Conservation (phyloP, 2,888 invertebrate genomes). For the Pristionchus arcanus region DNA sequence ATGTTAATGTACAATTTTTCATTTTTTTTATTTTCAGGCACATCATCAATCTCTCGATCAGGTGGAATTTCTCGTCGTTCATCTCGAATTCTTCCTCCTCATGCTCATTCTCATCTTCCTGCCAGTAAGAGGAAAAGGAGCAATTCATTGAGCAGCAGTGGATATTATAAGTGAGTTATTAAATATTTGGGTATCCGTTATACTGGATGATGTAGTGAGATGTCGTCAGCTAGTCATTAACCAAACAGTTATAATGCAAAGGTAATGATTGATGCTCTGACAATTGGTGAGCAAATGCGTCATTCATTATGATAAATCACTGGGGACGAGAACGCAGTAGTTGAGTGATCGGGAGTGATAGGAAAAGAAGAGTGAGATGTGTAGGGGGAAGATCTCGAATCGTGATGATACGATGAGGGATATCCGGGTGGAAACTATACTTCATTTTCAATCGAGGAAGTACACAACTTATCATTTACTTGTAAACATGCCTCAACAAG, state of each 20-base stretch:
- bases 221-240: too few relatives aligned
- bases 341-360: too few relatives aligned
- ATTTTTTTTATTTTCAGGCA: not conserved
- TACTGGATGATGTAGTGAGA: too few relatives aligned
- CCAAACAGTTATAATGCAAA: too few relatives aligned
- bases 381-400: too few relatives aligned
- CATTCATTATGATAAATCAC: not conserved
- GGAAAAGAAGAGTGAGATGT: too few relatives aligned
- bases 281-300: not conserved
- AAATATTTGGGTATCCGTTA: not conserved
- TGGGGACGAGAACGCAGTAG: not conserved
- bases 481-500: too few relatives aligned
- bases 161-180: slow-evolving; percentile 32
- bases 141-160: slow-evolving; percentile 48
- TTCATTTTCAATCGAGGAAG: too few relatives aligned
- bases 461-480: too few relatives aligned
- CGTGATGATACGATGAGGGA: too few relatives aligned
- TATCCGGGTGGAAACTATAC: too few relatives aligned
- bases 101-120: slow-evolving; percentile 1
- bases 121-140: slow-evolving; percentile 36
- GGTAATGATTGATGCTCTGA: not conserved
- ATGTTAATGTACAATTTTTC: not conserved
- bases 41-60: slow-evolving; percentile 8
- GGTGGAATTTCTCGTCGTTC: slow-evolving; percentile 53
- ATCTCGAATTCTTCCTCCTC: slow-evolving; percentile 51